Evolutionary conservation across 2,888 invertebrate genomes (phyloP), one percentile per base, ranked within the genome.

Genomic region (Sturmia bella): DNA sequence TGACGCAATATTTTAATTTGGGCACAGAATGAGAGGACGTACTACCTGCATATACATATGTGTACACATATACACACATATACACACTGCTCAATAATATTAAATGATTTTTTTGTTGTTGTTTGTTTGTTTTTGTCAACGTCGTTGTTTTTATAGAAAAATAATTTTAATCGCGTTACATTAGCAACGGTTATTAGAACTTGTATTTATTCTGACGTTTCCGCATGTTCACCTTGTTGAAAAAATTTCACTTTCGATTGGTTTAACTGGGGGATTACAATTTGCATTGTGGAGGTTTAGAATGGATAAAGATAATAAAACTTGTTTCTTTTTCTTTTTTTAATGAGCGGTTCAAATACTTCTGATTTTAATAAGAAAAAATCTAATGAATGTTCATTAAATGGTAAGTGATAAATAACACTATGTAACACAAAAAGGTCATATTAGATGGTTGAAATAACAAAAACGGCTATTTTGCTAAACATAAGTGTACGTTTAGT

Each of bases 221-320:
- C 61, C 59, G 69, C 76, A 54, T 69, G 59, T 69, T 54, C 13
- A 69, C 6, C 45, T 61, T 61, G 59, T 54, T 21, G 3, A 24
- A n/a, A n/a, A 45, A 69, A 54, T 76, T 76, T 76, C 69, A 69
- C 69, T 76, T 76, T 63, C 61, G 61, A 61, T 61, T 45, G 41
- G 2, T 19, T 48, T 15, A 7, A 17, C 19, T 43, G 19, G 50
- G 37, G 45, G 41, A 45, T 61, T 54, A 61, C 0, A 52, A 63
- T 76, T 76, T 69, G 61, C 69, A 54, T 69, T 54, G 19, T 19
- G 59, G 17, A 9, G 39, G 0, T 37, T 17, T 57, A 12, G 12
- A 41, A 7, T 41, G 3, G 45, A 32, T 17, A 9, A 39, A 61
- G 32, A 32, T 32, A 32, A 66, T 32, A 21, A 43, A 76, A 76